These are phyloP conservation scores for Synergus gifuensis DNA, from an alignment of 2,888 invertebrate species.

Conservation along the genomic window DNA sequence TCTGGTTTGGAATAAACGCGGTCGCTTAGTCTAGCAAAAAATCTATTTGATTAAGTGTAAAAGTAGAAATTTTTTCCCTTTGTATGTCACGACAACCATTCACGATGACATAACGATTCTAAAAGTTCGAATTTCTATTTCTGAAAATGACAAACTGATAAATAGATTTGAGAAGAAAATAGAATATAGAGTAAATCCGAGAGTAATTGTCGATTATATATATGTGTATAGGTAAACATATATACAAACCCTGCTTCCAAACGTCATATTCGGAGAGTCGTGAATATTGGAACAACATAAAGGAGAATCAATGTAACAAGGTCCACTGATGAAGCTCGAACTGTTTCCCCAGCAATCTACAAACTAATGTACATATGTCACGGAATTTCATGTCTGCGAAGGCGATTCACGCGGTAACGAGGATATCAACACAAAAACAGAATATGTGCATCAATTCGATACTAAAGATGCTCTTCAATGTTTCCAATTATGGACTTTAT, in stretches of 20 bases:
- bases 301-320: background rate
- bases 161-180: background rate
- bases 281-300: background rate
- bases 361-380: background rate
- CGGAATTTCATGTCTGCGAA: background rate
- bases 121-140: background rate
- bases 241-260: too few relatives aligned
- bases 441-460: background rate
- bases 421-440: background rate
- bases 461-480: background rate
- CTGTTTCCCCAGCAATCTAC: too few relatives aligned
- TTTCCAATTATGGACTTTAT: background rate
- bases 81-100: background rate
- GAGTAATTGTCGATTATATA: background rate
- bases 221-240: background rate
- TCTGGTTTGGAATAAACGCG: background rate
- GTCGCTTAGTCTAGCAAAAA: background rate
- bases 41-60: background rate
- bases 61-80: background rate
- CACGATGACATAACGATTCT: background rate
- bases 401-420: background rate
- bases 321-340: too few relatives aligned
- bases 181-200: background rate
- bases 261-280: too few relatives aligned
- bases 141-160: background rate